Evolutionary conservation across 2,113 vertebrate species (phyloP).

Genomic region (Rhinopithecus roxellana): DNA sequence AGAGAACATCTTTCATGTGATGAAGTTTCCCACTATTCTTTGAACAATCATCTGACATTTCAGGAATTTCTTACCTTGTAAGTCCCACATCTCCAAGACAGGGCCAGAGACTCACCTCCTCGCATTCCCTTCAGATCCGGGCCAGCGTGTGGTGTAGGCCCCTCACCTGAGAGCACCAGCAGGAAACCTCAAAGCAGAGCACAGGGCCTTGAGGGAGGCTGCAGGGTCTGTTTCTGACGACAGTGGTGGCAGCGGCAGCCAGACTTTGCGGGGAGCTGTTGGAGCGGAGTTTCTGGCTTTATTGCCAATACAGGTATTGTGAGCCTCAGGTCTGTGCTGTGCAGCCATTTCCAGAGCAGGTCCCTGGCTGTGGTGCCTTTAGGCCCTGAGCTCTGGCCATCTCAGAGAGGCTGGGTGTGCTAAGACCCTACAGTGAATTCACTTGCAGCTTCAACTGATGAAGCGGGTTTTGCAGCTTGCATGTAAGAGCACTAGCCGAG

Average conservation of each 20-base stretch:
- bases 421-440: not conserved
- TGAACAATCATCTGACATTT: not conserved
- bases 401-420: not conserved
- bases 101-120: not conserved
- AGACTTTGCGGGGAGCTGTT: no score
- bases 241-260: not conserved
- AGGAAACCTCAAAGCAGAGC: not conserved
- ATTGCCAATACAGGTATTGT: no score
- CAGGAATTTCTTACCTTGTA: not conserved
- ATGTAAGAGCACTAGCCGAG: not conserved
- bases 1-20: not conserved
- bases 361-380: not conserved
- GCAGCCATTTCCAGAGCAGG: not conserved
- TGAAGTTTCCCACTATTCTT: not conserved
- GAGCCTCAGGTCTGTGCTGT: not conserved
- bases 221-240: not conserved
- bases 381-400: not conserved
- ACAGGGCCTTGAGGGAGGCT: not conserved
- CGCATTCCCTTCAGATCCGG: no score
- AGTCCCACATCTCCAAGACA: not conserved
- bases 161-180: not conserved
- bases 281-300: not conserved
- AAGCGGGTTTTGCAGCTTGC: not conserved
- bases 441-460: not conserved
- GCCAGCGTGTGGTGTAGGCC: fast-evolving